Evolutionary conservation across 2,113 vertebrate genomes (phyloP), one percentile per base, ranked within the genome.

Genomic region (Lepus americanus): DNA sequence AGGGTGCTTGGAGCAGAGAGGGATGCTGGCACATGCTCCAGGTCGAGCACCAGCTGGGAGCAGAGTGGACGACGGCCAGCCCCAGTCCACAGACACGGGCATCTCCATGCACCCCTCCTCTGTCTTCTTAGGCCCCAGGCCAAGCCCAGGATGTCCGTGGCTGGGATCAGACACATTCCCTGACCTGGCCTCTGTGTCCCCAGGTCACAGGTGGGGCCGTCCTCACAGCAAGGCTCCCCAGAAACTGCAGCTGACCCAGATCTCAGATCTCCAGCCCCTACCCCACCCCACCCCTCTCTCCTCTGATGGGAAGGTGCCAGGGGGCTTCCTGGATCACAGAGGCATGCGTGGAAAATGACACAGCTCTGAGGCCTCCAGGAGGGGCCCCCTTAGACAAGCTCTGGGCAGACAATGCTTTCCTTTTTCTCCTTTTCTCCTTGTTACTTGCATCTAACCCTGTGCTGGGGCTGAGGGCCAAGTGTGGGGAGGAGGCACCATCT

Each of bases 401-500:
- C 89, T 63, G 36, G 51, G 70, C 16, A 80, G 66, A 55, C 33
- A 23, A 22, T 25, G 44, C 20, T 53, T 76, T 67, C 78, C 53
- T 36, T 22, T 53, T 19, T 67, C 49, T 82, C 36, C 53, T 49
- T 55, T 84, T 77, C 51, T 79, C 31, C 78, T 79, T 36, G 39
- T 89, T 64, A 67, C 84, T 95, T 96, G 94, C 51, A 89, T 76
- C 76, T 69, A 91, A 82, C n/a, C 53, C 59, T 80, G 87, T 87
- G 87, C 76, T 87, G 93, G 33, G 44, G 70, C 66, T 36, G 44
- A 79, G 64, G 33, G 72, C 16, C 2, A 6, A 49, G 73, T 74
- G 55, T 74, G 73, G 87, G 36, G 61, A 73, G 87, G 96, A 96
- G 73, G 44, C 85, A 49, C 96, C 94, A 95, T 95, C 96, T 96